Evolutionary conservation across 2,888 invertebrate genomes (phyloP).

Genomic region (Allacma fusca): DNA sequence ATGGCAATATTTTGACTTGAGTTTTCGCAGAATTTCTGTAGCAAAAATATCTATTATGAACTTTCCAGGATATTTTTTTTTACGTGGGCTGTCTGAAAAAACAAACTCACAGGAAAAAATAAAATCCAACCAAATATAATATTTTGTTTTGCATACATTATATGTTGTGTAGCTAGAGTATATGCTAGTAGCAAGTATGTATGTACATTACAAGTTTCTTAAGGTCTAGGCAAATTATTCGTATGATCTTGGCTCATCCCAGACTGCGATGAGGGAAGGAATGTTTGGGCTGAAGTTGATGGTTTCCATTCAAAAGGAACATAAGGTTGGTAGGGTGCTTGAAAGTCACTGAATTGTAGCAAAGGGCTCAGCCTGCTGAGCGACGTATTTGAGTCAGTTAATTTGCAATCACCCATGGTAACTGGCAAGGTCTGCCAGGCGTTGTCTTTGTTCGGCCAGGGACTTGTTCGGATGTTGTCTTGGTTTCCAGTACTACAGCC

Average conservation of each 20-base stretch:
- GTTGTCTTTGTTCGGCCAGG: conserved; percentile 53
- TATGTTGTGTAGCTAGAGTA: neutral
- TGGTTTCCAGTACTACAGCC: conserved; percentile 25
- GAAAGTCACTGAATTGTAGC: conserved; percentile 46
- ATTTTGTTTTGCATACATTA: too few species aligned
- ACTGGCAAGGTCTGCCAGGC: conserved; percentile 59
- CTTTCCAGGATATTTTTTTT: conserved; percentile 1
- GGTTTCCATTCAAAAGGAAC: conserved; percentile 28
- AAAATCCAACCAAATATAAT: conserved; percentile 1
- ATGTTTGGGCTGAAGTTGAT: conserved; percentile 26
- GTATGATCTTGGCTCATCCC: conserved; percentile 11
- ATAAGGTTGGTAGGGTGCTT: conserved; percentile 26
- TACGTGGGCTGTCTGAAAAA: neutral
- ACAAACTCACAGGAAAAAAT: neutral
- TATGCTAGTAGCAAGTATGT: neutral
- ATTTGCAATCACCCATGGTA: conserved; percentile 60
- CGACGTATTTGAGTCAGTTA: conserved; percentile 59
- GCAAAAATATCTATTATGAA: conserved; percentile 32
- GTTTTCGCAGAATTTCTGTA: conserved; percentile 13
- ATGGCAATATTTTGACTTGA: conserved; percentile 31
- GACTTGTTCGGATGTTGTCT: conserved; percentile 35
- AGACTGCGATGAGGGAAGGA: conserved; percentile 28
- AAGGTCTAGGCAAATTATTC: conserved; percentile 3
- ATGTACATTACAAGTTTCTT: neutral
- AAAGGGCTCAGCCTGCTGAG: conserved; percentile 59